These are phyloP conservation scores for Enteromius viviparus DNA, from an alignment of 2,797 vertebrate genomes.

Conservation along the genomic window DNA sequence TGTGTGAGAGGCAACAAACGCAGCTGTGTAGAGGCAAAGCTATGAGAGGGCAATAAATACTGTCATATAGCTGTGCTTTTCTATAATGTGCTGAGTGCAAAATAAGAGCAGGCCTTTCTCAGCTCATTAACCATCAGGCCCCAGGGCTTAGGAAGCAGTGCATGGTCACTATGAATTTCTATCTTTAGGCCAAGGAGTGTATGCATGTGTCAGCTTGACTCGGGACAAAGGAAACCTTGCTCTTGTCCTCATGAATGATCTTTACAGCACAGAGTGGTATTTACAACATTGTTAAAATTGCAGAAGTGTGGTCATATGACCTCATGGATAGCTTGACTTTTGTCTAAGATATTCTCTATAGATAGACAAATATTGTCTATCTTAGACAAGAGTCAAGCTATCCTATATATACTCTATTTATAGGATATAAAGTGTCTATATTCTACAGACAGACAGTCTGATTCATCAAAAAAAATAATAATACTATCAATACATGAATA, in stretches of 20 bases:
- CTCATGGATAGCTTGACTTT: slow-evolving; percentile 5
- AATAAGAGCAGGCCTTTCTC: slow-evolving; percentile 50
- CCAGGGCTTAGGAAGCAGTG: slow-evolving; percentile 28
- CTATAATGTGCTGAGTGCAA: slow-evolving; percentile 39
- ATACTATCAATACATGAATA: neutral
- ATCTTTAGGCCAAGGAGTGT: slow-evolving; percentile 15
- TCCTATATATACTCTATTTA: neutral
- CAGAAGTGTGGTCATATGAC: slow-evolving; percentile 6
- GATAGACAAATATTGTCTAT: neutral
- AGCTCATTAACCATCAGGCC: slow-evolving; percentile 53
- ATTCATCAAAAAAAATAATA: no score
- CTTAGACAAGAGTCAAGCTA: no score
- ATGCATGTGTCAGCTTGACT: slow-evolving; percentile 18
- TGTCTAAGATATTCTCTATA: neutral
- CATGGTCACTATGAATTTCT: slow-evolving; percentile 36
- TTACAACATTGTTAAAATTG: slow-evolving; percentile 4
- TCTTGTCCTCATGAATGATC: slow-evolving; percentile 29
- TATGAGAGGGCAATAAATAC: slow-evolving; percentile 53
- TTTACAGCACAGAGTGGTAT: slow-evolving; percentile 1
- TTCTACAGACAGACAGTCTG: neutral
- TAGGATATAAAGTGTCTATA: neutral
- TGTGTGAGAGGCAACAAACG: slow-evolving; percentile 50
- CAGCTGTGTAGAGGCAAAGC: slow-evolving; percentile 53
- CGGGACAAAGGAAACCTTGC: slow-evolving; percentile 10
- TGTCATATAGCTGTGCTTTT: slow-evolving; percentile 40